phyloP scores from a whole-genome alignment of 2,113 vertebrate species.

The Brachyistius frenatus region DNA sequence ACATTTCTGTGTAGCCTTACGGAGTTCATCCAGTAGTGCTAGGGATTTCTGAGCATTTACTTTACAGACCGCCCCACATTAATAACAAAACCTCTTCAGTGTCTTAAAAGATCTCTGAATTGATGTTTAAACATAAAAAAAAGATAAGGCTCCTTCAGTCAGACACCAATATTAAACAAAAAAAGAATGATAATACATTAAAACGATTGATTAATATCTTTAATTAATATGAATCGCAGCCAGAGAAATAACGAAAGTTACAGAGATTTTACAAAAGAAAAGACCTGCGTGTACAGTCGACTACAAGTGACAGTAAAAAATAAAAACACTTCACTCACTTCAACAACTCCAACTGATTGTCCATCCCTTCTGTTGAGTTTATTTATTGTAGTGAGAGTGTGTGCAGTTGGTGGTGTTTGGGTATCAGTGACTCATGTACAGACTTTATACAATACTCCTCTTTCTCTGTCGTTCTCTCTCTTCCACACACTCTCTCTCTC shows the following conservation, averaged over 20 bases:
- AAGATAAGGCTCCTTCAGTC: slow-evolving; percentile 19
- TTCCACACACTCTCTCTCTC: slow-evolving; percentile 37
- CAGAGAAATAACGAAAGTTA: slow-evolving; percentile 67
- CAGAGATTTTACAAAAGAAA: slow-evolving; percentile 67
- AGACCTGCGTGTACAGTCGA: slow-evolving; percentile 46
- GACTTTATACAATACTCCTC: slow-evolving; percentile 55
- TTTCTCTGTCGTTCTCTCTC: slow-evolving; percentile 38
- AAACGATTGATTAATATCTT: slow-evolving; percentile 72
- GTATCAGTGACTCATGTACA: slow-evolving; percentile 69
- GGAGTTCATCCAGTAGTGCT: slow-evolving; percentile 45
- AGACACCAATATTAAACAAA: slow-evolving; percentile 38
- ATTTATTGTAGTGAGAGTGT: slow-evolving; percentile 52
- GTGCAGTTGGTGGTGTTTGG: slow-evolving; percentile 57
- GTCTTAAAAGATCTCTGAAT: slow-evolving; percentile 13
- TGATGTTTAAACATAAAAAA: slow-evolving; percentile 15
- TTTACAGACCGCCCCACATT: slow-evolving; percentile 31
- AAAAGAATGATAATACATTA: slow-evolving; percentile 66
- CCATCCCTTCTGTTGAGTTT: slow-evolving; percentile 45
- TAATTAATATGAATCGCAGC: slow-evolving; percentile 71
- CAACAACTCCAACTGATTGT: slow-evolving; percentile 27
- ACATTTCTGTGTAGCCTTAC: slow-evolving; percentile 59
- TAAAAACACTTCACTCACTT: slow-evolving; percentile 24
- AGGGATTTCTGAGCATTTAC: slow-evolving; percentile 45
- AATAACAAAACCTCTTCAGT: slow-evolving; percentile 19
- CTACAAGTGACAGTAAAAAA: slow-evolving; percentile 53